Evolutionary conservation across 1,140 invertebrate genomes (phyloP), one percentile per base, ranked within the genome.

Genomic region (Coelopa frigida): DNA sequence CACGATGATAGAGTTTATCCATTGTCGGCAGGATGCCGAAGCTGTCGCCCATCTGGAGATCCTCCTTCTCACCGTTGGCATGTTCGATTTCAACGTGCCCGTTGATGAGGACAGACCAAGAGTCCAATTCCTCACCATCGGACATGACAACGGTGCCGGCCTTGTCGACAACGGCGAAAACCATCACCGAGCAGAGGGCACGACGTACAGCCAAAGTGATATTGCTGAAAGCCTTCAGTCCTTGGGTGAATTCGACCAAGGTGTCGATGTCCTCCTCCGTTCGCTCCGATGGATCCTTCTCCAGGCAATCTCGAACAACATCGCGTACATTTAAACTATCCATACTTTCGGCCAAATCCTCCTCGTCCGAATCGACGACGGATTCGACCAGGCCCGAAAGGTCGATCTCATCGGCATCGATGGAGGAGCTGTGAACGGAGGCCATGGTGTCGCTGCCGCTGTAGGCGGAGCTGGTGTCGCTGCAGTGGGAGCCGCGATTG

Each of bases 81-180:
- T 88, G 82, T 50, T 88, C 83, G 35, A 98, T 87, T 72, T 98
- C 93, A 3, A 99, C 95, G 52, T 87, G 83, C 4, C 96, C 96
- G 74, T 99, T 98, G 29, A 99, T 93, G 17, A 99, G 82, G 23
- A 99, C 95, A 47, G 91, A 94, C 96, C 96, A 99, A n/a, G 95
- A 97, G 72, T 99, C 96, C 52, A 99, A 77, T 74, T 97, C 91
- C 71, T 99, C 95, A 8, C 92, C 91, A 73, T 99, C 88, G 57
- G 93, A 93, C 81, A 99, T 90, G 3, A 99, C 94, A 44, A 95
- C 79, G 21, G 94, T 98, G 5, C 89, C 92, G 12, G 92, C 87
- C 57, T 95, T 94, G 65, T 98, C 93, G 11, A 99, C 94, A 1
- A 98, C 91, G 2, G 95, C 96, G 73, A 98, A 98, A 0, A 91